These are phyloP conservation scores for Bruchidius siliquastri DNA, from an alignment of 2,888 invertebrate genomes.

Conservation along the genomic window DNA sequence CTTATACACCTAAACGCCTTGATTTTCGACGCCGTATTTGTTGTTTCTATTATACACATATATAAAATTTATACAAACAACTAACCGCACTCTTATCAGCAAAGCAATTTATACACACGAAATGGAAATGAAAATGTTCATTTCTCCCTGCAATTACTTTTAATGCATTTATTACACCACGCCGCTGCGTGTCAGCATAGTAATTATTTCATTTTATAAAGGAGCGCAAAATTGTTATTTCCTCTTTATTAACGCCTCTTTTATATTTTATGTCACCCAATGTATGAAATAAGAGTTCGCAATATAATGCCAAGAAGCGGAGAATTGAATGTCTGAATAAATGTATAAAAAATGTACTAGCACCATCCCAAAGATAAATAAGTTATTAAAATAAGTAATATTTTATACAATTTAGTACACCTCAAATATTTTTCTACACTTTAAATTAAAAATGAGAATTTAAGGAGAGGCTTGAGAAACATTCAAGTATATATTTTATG, in stretches of 20 bases:
- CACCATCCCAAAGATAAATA: too few relatives aligned
- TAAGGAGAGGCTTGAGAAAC: too few relatives aligned
- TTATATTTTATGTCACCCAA: background rate
- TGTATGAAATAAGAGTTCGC: background rate
- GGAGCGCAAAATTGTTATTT: background rate
- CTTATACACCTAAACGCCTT: too few relatives aligned
- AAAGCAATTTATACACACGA: background rate
- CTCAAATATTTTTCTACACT: too few relatives aligned
- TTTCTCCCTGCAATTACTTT: background rate
- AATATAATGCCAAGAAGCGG: too few relatives aligned
- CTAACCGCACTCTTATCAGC: background rate
- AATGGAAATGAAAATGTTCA: background rate
- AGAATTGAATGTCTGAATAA: too few relatives aligned
- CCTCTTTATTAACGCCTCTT: background rate
- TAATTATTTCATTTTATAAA: background rate
- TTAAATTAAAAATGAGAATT: too few relatives aligned
- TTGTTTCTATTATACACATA: background rate
- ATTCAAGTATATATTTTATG: too few relatives aligned
- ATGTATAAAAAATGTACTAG: too few relatives aligned
- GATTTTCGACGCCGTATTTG: background rate
- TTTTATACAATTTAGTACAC: too few relatives aligned
- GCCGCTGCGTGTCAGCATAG: background rate
- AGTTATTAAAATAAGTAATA: too few relatives aligned
- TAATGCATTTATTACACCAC: background rate
- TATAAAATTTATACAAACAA: background rate